Evolutionary conservation across 2,113 vertebrate genomes (phyloP).

Genomic region (Rhabdornis inornatus): DNA sequence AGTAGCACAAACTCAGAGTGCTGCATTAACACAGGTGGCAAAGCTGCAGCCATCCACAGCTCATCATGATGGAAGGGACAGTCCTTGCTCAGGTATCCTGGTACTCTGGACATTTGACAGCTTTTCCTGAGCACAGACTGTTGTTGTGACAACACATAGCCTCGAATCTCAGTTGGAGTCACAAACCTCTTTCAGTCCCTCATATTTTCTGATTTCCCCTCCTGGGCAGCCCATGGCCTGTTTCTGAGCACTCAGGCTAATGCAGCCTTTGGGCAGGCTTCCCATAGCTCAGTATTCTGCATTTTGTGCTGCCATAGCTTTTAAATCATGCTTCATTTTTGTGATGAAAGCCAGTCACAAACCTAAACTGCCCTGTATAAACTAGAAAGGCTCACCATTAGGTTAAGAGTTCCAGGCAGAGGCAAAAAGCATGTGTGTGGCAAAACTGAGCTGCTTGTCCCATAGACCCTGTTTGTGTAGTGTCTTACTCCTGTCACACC

Average conservation of each 20-base stretch:
- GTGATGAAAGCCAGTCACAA: constrained; percentile 26
- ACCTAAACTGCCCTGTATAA: not conserved
- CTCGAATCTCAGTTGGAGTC: not conserved
- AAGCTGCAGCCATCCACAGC: not conserved
- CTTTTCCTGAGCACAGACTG: not conserved
- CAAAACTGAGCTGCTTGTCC: not conserved
- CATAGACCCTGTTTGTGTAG: not conserved
- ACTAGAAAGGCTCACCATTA: not conserved
- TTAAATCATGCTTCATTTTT: constrained; percentile 1
- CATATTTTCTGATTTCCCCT: not conserved
- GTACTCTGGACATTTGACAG: not conserved
- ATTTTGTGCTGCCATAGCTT: not conserved
- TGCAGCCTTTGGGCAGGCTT: not conserved
- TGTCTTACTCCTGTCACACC: not conserved
- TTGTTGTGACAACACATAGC: not conserved
- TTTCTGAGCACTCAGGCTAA: not conserved
- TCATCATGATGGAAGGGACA: not conserved
- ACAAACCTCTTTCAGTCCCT: not conserved
- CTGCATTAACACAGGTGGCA: not conserved
- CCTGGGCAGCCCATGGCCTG: not conserved
- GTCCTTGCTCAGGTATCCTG: not conserved
- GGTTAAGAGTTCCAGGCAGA: not conserved
- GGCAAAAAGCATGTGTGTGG: not conserved
- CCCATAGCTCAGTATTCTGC: not conserved
- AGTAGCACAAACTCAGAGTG: not conserved